Evolutionary conservation across 2,888 invertebrate species (phyloP).

Genomic region (Rutpela maculata): DNA sequence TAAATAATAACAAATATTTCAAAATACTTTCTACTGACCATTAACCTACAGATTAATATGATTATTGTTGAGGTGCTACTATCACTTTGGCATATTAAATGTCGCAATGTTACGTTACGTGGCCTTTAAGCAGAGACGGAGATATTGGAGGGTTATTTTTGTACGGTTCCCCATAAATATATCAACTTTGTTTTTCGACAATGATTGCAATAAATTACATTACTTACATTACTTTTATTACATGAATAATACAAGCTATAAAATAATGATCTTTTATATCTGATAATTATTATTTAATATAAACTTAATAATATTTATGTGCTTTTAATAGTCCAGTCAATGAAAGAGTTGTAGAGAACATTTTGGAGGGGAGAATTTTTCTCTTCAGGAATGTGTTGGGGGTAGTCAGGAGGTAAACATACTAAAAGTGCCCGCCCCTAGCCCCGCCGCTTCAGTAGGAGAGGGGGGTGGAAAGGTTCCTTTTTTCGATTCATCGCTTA

Average conservation of each 20-base stretch:
- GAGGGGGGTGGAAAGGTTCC: too few species aligned
- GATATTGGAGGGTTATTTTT: not conserved
- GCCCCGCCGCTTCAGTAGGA: too few species aligned
- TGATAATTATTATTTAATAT: not conserved
- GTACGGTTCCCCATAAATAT: not conserved
- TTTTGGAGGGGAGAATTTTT: too few species aligned
- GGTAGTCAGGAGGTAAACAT: too few species aligned
- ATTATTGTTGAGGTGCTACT: conserved; percentile 17
- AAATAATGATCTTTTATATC: not conserved
- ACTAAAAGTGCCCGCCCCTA: too few species aligned
- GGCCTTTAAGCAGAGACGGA: not conserved
- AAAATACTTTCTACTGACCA: conserved; percentile 29
- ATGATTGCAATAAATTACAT: not conserved
- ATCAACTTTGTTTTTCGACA: not conserved
- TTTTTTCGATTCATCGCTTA: too few species aligned
- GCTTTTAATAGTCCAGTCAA: too few species aligned
- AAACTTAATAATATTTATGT: not conserved
- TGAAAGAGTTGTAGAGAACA: too few species aligned
- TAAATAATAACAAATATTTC: conserved; percentile 18
- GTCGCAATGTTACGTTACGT: not conserved
- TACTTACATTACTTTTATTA: not conserved
- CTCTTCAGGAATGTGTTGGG: too few species aligned
- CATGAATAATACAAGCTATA: not conserved
- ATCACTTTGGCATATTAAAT: conserved; percentile 5
- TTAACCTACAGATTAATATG: conserved; percentile 13